These are phyloP conservation scores for Temnothorax curvispinosus DNA, from an alignment of 1,140 invertebrate species.

Conservation along the genomic window DNA sequence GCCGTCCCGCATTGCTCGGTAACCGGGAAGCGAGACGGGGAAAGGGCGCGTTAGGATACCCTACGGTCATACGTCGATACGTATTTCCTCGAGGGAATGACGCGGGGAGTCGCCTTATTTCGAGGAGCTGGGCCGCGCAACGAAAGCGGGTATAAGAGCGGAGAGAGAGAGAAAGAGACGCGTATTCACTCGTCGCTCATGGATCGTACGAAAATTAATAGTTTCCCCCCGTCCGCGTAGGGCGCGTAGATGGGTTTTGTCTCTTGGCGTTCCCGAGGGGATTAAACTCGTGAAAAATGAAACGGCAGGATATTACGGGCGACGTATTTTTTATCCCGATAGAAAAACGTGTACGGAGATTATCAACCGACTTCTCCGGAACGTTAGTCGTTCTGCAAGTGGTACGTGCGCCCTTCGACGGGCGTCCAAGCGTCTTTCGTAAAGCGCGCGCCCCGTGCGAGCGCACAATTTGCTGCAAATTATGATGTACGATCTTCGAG, in stretches of 20 bases:
- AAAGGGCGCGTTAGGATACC: constrained; percentile 2
- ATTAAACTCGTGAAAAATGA: constrained; percentile 16
- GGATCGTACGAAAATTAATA: constrained; percentile 28
- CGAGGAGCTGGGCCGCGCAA: neutral
- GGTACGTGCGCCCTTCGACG: neutral
- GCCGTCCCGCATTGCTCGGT: neutral
- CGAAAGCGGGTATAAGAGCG: neutral
- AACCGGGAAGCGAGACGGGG: neutral
- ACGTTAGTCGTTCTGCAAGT: neutral
- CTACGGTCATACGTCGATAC: constrained; percentile 21
- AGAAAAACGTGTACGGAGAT: neutral
- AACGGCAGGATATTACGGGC: neutral
- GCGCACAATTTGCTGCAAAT: constrained; percentile 2
- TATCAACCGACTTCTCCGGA: neutral
- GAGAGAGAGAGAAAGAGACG: neutral
- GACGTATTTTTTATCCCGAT: neutral
- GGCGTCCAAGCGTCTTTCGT: neutral
- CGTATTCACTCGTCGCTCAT: neutral
- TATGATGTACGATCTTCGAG: constrained; percentile 16
- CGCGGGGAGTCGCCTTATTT: constrained; percentile 19
- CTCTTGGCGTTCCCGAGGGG: neutral
- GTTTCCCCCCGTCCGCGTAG: neutral
- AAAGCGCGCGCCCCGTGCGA: neutral
- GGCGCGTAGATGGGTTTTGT: neutral
- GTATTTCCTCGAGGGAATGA: neutral